phyloP scores from a whole-genome alignment of 2,113 vertebrate species.

The Rhipidura dahli region DNA sequence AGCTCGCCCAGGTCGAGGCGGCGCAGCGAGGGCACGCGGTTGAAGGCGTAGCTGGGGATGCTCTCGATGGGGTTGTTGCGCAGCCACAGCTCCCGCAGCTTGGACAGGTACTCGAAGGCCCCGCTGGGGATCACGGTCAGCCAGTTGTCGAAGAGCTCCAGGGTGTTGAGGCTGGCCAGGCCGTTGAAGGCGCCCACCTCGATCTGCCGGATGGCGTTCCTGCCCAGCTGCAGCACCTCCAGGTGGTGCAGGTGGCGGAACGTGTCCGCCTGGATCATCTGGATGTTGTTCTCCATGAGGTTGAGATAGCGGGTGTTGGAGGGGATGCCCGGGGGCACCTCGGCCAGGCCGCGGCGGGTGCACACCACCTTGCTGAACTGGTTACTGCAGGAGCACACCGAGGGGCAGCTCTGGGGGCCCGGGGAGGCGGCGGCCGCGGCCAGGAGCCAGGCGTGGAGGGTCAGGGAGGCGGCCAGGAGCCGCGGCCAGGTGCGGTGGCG shows the following conservation, averaged over 20 bases:
- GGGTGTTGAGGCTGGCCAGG: conserved; percentile 94
- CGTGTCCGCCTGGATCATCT: conserved; percentile 94
- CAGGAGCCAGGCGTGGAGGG: conserved; percentile 87
- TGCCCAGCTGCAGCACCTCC: conserved; percentile 94
- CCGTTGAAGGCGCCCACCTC: conserved; percentile 98
- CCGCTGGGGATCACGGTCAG: conserved; percentile 96
- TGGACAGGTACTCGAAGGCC: conserved; percentile 97
- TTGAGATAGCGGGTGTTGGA: conserved; percentile 94
- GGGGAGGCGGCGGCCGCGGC: conserved; percentile 70
- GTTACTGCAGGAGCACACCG: conserved; percentile 94
- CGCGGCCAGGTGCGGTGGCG: conserved; percentile 82
- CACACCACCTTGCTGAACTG: conserved; percentile 98
- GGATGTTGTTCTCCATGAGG: conserved; percentile 98
- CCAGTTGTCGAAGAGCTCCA: conserved; percentile 98
- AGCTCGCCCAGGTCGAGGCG: conserved; percentile 95
- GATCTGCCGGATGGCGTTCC: conserved; percentile 95
- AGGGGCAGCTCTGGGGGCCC: conserved; percentile 91
- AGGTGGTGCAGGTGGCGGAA: conserved; percentile 95
- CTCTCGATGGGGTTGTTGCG: conserved; percentile 98
- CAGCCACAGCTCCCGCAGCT: conserved; percentile 95
- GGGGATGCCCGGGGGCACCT: conserved; percentile 92
- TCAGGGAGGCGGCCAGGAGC: conserved; percentile 90
- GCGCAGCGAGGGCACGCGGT: conserved; percentile 95
- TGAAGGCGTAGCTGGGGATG: conserved; percentile 97
- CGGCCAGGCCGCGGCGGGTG: conserved; percentile 87